Conservation (phyloP, 2,888 invertebrate species). For the Fissipunctia ypsillon region DNA sequence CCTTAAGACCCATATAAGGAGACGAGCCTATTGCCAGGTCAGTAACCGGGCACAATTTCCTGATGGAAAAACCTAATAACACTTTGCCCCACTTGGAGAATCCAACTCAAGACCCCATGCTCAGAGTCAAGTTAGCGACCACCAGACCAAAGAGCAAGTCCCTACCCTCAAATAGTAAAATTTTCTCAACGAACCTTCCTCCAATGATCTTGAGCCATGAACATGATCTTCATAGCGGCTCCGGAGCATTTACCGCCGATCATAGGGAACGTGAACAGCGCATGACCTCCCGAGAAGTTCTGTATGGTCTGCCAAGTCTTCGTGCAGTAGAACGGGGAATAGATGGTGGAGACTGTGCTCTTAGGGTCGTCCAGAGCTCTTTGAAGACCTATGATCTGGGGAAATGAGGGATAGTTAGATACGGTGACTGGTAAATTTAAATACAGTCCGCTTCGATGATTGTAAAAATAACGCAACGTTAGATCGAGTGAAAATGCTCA, state of each 20-base stretch:
- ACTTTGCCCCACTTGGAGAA: not conserved
- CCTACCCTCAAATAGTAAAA: not conserved
- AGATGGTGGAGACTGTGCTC: constrained; percentile 96
- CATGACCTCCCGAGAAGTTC: constrained; percentile 93
- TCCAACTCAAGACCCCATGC: not conserved
- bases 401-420: not conserved
- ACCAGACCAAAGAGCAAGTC: not conserved
- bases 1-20: too few relatives aligned
- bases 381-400: constrained; percentile 95
- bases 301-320: constrained; percentile 94
- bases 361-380: constrained; percentile 93
- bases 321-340: constrained; percentile 94
- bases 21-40: not conserved
- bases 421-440: too few relatives aligned
- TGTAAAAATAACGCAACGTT: not conserved
- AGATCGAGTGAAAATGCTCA: not conserved
- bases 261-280: constrained; percentile 97
- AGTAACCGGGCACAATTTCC: not conserved
- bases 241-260: constrained; percentile 98
- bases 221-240: constrained; percentile 98
- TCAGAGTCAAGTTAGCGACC: not conserved
- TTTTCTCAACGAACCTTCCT: constrained; percentile 90
- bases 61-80: not conserved
- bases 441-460: not conserved
- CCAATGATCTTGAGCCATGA: constrained; percentile 96